Evolutionary conservation across 2,797 vertebrate species (phyloP).

Genomic region (Capromys pilorides): DNA sequence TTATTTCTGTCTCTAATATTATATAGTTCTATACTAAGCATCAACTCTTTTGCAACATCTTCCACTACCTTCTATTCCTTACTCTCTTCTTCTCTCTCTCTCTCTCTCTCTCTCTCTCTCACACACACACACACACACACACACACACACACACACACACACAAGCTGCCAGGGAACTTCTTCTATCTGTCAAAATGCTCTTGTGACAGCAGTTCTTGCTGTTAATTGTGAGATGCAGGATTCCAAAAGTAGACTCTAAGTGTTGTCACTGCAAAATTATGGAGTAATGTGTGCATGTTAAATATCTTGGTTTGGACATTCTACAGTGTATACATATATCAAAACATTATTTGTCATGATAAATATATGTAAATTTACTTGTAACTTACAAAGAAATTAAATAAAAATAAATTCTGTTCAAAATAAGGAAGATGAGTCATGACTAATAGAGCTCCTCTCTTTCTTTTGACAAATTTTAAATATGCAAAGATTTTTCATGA

Average conservation of each 20-base stretch:
- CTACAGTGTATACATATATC: neutral
- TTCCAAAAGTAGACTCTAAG: neutral
- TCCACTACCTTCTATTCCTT: accelerated
- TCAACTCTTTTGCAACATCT: neutral
- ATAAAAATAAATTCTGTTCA: neutral
- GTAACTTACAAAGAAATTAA: neutral
- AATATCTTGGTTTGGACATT: neutral
- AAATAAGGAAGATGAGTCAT: neutral
- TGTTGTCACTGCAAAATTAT: neutral
- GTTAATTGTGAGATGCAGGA: neutral
- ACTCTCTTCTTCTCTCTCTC: too few relatives aligned
- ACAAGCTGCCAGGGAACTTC: neutral
- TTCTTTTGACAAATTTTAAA: neutral
- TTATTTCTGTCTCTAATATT: neutral
- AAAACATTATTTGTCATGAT: neutral
- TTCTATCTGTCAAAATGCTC: neutral
- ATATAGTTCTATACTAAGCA: neutral
- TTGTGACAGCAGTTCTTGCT: neutral
- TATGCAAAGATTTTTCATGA: neutral
- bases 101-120: too few relatives aligned
- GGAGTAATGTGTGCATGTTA: neutral
- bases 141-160: too few relatives aligned
- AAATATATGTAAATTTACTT: neutral
- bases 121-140: too few relatives aligned
- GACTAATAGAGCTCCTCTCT: neutral